Evolutionary conservation across 2,797 vertebrate genomes (phyloP), one percentile per base, ranked within the genome.

Genomic region (Staurois parvus): DNA sequence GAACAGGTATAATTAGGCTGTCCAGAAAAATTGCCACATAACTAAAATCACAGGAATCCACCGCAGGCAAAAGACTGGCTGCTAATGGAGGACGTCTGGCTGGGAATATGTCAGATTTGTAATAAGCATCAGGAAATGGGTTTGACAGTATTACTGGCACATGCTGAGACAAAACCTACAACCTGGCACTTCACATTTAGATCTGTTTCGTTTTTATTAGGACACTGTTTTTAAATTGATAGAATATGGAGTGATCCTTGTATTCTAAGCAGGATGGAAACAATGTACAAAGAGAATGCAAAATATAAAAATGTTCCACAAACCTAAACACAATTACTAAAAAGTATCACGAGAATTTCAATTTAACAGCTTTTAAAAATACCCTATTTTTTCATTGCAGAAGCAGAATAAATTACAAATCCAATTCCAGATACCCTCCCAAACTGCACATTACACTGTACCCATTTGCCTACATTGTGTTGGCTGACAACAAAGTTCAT

Each of bases 41-140:
- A 72, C 52, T 62, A 21, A 81, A 72, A 73, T 81, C 34, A 62
- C 79, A 59, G n/a, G 32, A 62, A 28, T 81, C 30, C 52, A 72
- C 32, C 28, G 26, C 30, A 81, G 79, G 72, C 69, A 72, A 72
- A 81, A 59, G 32, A 81, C 15, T 62, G 21, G 59, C 37, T 40
- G 59, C 69, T 81, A 81, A 81, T 81, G 79, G 79, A 80, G 59
- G 73, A 69, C 28, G 52, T 73, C 69, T 81, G 79, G 32, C 69
- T 72, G 48, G 24, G 59, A 81, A 73, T 28, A 81, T 81, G 79
- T 62, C 69, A 72, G 37, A 64, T 72, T 42, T 40, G n/a, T 81
- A 69, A 69, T 69, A 72, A 73, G 79, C n/a, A 81, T 48, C 68
- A 56, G 42, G n/a, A 81, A 62, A 81, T n/a, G 52, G 30, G 21